These are phyloP conservation scores for Rhinolophus ferrumequinum DNA, from an alignment of 2,113 vertebrate genomes.

Conservation along the genomic window DNA sequence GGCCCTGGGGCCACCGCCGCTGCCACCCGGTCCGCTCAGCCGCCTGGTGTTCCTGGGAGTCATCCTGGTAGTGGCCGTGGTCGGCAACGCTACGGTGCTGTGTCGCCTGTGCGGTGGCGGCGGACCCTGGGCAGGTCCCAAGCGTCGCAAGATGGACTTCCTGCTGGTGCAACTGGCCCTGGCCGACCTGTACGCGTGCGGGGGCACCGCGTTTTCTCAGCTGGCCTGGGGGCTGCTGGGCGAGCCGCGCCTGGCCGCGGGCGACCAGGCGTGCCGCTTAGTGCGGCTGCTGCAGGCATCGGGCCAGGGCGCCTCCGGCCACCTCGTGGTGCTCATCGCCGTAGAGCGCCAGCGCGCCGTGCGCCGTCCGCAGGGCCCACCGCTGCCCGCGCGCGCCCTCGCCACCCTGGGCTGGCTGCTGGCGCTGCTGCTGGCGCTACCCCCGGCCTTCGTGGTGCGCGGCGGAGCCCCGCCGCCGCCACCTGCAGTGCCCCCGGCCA, in stretches of 20 bases:
- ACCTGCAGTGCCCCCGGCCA: neutral
- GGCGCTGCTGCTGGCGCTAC: constrained; percentile 83
- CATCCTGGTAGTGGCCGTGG: constrained; percentile 76
- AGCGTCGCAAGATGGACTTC: constrained; percentile 82
- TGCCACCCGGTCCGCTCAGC: neutral
- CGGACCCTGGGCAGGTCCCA: constrained; percentile 65
- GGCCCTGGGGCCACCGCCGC: neutral
- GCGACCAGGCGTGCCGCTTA: constrained; percentile 77
- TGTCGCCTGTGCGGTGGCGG: constrained; percentile 70
- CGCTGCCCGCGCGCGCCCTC: constrained; percentile 74
- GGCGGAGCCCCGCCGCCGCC: neutral
- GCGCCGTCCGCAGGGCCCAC: constrained; percentile 59
- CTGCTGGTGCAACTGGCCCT: constrained; percentile 83
- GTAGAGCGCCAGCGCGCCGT: constrained; percentile 80
- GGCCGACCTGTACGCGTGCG: constrained; percentile 83
- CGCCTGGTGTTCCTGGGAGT: constrained; percentile 60
- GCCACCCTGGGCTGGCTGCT: constrained; percentile 80
- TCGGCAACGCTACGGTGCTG: constrained; percentile 81
- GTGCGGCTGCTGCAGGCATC: constrained; percentile 80
- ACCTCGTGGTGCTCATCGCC: constrained; percentile 82
- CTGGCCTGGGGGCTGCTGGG: constrained; percentile 75
- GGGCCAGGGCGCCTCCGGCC: constrained; percentile 80
- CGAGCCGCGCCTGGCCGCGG: constrained; percentile 32
- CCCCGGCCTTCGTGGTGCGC: constrained; percentile 77
- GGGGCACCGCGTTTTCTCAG: constrained; percentile 74